phyloP scores from a whole-genome alignment of 2,113 vertebrate genomes.

The Alligator sinensis region DNA sequence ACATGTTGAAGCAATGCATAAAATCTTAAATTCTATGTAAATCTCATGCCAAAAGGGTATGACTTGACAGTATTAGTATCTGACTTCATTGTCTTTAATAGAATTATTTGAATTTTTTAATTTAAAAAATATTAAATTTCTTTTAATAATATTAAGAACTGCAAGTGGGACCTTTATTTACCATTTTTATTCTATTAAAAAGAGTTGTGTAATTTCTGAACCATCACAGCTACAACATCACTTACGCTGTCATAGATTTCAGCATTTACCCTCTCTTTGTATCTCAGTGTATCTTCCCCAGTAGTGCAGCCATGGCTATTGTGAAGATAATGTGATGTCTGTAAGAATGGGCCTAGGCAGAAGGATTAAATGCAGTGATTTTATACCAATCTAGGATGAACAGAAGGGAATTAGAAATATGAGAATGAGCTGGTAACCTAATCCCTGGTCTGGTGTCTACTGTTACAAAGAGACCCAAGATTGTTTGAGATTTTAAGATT shows the following conservation, averaged over 20 bases:
- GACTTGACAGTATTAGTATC: conserved; percentile 79
- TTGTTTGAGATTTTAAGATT: fast-evolving
- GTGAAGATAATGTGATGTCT: neutral
- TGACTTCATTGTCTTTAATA: conserved; percentile 73
- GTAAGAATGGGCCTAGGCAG: fast-evolving
- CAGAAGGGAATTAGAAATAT: neutral
- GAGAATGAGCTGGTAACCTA: neutral
- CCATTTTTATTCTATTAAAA: neutral
- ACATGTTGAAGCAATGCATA: conserved; percentile 52
- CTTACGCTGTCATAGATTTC: too few relatives aligned
- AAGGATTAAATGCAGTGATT: neutral
- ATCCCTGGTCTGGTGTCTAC: neutral
- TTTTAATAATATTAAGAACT: conserved; percentile 80
- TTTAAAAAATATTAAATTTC: conserved; percentile 83
- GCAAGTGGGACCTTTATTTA: neutral
- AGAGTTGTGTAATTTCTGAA: too few relatives aligned
- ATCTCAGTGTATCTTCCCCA: too few relatives aligned
- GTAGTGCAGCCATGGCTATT: fast-evolving
- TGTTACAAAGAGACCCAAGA: fast-evolving
- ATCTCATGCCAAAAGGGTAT: conserved; percentile 72
- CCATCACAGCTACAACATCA: too few relatives aligned
- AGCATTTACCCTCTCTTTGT: too few relatives aligned
- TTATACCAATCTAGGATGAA: neutral
- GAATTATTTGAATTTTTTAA: conserved; percentile 79
- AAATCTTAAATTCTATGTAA: conserved; percentile 41